phyloP scores from a whole-genome alignment of 1,140 invertebrate species.

The Hycleus cichorii region DNA sequence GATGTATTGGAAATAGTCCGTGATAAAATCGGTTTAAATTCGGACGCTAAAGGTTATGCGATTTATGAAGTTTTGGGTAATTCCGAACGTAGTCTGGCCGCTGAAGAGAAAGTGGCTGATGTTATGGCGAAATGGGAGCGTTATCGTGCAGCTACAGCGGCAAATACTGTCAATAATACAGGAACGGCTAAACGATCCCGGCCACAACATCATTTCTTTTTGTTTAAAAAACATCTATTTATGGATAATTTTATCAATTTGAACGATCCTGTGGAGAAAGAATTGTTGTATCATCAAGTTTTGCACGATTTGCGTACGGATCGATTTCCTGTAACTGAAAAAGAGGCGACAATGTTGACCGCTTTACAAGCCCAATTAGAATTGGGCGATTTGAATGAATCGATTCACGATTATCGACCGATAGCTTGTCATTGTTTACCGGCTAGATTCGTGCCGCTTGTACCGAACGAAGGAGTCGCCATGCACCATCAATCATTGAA shows the following conservation, averaged over 20 bases:
- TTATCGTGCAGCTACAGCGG: conserved; percentile 56
- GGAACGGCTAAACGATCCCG: conserved; percentile 41
- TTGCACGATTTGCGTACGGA: conserved; percentile 83
- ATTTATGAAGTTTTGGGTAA: conserved; percentile 57
- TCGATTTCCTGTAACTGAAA: conserved; percentile 82
- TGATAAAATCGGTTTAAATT: conserved; percentile 82
- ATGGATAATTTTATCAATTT: conserved; percentile 76
- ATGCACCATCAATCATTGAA: conserved; percentile 81
- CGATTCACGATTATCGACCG: conserved; percentile 61
- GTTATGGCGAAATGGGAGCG: conserved; percentile 94
- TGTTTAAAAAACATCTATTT: conserved; percentile 92
- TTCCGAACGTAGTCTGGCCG: conserved; percentile 73
- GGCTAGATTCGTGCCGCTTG: conserved; percentile 62
- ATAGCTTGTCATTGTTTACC: conserved; percentile 78
- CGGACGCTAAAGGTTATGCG: conserved; percentile 63
- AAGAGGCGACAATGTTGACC: conserved; percentile 91
- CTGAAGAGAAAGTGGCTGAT: conserved; percentile 86
- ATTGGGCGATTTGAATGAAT: conserved; percentile 70
- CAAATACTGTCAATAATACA: conserved; percentile 36
- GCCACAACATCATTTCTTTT: conserved; percentile 57
- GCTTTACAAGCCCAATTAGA: conserved; percentile 91
- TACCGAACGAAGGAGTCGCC: conserved; percentile 70
- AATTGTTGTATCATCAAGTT: conserved; percentile 93
- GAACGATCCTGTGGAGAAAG: conserved; percentile 86
- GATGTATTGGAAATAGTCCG: conserved; percentile 87